Evolutionary conservation across 2,797 vertebrate genomes (phyloP).

Genomic region (Rhinichthys osculus): DNA sequence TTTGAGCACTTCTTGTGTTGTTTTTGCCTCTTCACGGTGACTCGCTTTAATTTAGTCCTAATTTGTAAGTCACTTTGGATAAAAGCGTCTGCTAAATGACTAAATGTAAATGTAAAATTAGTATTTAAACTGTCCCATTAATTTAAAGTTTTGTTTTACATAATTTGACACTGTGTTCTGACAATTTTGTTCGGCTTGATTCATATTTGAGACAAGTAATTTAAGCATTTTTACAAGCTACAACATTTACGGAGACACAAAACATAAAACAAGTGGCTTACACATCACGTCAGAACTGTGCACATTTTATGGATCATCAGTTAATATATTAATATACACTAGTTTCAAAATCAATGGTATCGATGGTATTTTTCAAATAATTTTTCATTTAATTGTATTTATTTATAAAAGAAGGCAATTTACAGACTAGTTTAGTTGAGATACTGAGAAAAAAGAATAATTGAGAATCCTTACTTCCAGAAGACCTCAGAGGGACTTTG

Average conservation of each 20-base stretch:
- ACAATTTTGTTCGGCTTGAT: neutral
- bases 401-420: neutral
- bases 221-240: neutral
- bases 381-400: neutral
- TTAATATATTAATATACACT: neutral
- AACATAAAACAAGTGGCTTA: neutral
- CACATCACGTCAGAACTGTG: neutral
- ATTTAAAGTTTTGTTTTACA: neutral
- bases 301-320: neutral
- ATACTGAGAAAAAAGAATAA: constrained; percentile 12
- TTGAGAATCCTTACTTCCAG: constrained; percentile 82
- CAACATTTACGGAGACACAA: neutral
- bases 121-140: neutral
- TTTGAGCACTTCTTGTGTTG: no score
- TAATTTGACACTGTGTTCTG: neutral
- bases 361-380: neutral
- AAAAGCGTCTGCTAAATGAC: no score
- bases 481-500: constrained; percentile 82
- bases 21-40: no score
- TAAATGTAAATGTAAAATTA: no score
- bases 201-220: neutral
- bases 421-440: neutral
- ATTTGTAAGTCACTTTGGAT: no score
- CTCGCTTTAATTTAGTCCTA: no score
- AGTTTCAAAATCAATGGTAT: neutral